Conservation (phyloP, 2,888 invertebrate species). For the Oscheius sp. region DNA sequence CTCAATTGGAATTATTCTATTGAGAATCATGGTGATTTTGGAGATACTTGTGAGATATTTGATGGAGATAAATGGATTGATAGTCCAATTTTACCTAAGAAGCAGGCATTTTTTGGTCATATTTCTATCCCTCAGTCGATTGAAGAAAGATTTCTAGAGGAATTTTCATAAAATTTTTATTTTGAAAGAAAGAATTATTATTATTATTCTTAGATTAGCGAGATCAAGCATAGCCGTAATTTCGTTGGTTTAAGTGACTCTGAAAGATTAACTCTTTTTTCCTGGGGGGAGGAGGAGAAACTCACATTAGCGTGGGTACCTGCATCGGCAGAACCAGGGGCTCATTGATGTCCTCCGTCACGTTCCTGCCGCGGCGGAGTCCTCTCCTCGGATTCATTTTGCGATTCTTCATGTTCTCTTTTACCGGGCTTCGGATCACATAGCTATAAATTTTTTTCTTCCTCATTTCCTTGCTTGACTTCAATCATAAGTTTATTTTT, state of each 20-base stretch:
- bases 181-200: too few species aligned
- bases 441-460: conserved; percentile 38
- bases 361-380: conserved; percentile 51
- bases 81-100: too few species aligned
- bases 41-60: too few species aligned
- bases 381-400: conserved; percentile 61
- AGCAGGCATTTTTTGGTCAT: too few species aligned
- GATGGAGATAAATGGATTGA: too few species aligned
- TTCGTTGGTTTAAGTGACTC: conserved; percentile 24
- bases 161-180: too few species aligned
- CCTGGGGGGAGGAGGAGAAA: not conserved
- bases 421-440: conserved; percentile 55
- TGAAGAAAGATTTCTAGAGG: too few species aligned
- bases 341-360: conserved; percentile 42
- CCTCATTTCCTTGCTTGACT: not conserved
- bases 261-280: not conserved
- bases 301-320: conserved; percentile 21
- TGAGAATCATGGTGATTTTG: too few species aligned
- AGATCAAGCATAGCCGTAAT: conserved; percentile 27
- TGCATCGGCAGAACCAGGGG: conserved; percentile 11
- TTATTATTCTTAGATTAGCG: not conserved
- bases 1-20: too few species aligned
- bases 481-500: too few species aligned
- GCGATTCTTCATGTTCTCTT: conserved; percentile 54
- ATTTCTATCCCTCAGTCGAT: too few species aligned